These are phyloP conservation scores for Kryphioiulus occultus DNA, from an alignment of 2,888 invertebrate species.

Conservation along the genomic window DNA sequence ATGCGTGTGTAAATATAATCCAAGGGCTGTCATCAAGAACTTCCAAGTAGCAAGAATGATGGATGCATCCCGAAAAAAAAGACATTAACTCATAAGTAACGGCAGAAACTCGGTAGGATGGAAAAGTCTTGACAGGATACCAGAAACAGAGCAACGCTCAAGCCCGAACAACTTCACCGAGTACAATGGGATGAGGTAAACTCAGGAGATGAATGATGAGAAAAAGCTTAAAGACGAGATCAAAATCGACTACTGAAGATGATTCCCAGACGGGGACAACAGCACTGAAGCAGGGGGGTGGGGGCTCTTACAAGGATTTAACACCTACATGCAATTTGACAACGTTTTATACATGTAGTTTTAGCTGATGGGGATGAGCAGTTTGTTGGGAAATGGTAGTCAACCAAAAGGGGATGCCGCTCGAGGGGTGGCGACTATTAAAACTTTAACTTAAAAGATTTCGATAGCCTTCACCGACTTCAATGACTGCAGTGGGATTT, in stretches of 20 bases:
- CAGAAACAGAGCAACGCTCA: neutral
- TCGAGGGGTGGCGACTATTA: too few relatives aligned
- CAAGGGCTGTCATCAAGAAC: slow-evolving; percentile 24
- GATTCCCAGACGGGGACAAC: too few relatives aligned
- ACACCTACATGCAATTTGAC: too few relatives aligned
- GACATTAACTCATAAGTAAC: slow-evolving; percentile 9
- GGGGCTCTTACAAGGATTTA: too few relatives aligned
- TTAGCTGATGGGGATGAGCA: too few relatives aligned
- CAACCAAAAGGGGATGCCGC: too few relatives aligned
- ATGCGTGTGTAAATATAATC: slow-evolving; percentile 19
- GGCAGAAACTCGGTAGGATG: neutral
- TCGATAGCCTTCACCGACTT: too few relatives aligned
- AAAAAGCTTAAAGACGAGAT: neutral
- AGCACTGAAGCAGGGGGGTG: too few relatives aligned
- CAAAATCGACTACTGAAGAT: neutral
- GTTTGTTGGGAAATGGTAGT: too few relatives aligned
- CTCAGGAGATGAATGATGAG: neutral
- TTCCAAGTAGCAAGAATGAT: slow-evolving; percentile 8
- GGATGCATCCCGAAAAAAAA: neutral
- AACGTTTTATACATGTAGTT: too few relatives aligned
- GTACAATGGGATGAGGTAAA: neutral
- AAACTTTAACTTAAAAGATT: too few relatives aligned
- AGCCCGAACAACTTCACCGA: neutral
- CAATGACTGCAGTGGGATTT: too few relatives aligned
- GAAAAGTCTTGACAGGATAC: neutral